Percentiles rank a stretch among this genome's conserved stretches.
phyloP scores from a whole-genome alignment of 2,888 invertebrate species.

The Cephus rjabovi region DNA sequence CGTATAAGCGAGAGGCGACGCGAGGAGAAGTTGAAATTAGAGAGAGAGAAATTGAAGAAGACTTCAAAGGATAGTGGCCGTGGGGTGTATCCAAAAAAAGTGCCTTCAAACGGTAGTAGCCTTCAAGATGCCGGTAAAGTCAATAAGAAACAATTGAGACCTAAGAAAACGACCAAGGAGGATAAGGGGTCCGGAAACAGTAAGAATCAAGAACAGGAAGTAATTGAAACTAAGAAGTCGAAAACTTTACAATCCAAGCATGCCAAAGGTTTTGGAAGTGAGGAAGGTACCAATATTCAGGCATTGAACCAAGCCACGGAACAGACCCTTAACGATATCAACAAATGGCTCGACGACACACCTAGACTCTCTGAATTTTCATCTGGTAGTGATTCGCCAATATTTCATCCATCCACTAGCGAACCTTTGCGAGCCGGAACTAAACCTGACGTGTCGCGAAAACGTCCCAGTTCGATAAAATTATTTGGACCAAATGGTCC shows the following conservation, averaged over 20 bases:
- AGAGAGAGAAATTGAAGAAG: conserved; percentile 57
- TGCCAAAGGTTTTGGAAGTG: conserved; percentile 53
- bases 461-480: conserved; percentile 54
- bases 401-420: conserved; percentile 50
- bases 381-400: conserved; percentile 82
- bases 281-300: conserved; percentile 71
- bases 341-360: conserved; percentile 89
- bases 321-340: conserved; percentile 80
- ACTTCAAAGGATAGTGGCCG: conserved; percentile 45
- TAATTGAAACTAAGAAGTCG: conserved; percentile 32
- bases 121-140: conserved; percentile 55
- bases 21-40: conserved; percentile 58
- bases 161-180: conserved; percentile 52
- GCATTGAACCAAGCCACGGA: conserved; percentile 79
- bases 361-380: conserved; percentile 81
- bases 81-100: conserved; percentile 60
- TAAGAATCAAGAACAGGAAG: neutral
- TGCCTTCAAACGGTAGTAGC: conserved; percentile 64
- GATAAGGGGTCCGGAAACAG: conserved; percentile 38
- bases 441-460: conserved; percentile 59
- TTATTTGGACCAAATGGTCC: conserved; percentile 57
- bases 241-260: conserved; percentile 50
- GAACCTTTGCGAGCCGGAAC: conserved; percentile 73
- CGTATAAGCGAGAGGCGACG: conserved; percentile 59
- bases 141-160: conserved; percentile 52